Conservation (phyloP, 2,888 invertebrate genomes). For the Ashinkailepas kermadecensis region DNA sequence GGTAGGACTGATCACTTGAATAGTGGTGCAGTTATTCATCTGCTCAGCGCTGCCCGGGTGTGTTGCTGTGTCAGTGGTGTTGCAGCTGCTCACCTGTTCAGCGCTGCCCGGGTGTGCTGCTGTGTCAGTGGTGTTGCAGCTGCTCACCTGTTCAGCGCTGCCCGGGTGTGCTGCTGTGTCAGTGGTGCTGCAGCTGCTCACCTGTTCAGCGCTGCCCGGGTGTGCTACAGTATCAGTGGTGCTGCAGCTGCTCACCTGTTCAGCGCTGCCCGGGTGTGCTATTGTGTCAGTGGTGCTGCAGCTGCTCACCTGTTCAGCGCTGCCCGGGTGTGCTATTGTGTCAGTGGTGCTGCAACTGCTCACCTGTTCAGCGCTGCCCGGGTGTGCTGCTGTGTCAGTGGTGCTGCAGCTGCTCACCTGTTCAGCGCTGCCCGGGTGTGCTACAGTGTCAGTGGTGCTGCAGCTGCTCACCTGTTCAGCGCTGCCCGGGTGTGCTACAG, state of each 20-base stretch:
- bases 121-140: too few species aligned
- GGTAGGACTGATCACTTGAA: neutral
- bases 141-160: too few species aligned
- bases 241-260: constrained; percentile 46
- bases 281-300: too few species aligned
- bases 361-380: constrained; percentile 53
- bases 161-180: constrained; percentile 86
- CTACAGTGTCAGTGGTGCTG: neutral
- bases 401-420: too few species aligned
- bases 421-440: too few species aligned
- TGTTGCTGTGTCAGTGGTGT: too few species aligned
- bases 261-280: constrained; percentile 52
- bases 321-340: too few species aligned
- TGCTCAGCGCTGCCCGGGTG: constrained; percentile 53
- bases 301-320: too few species aligned
- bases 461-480: constrained; percentile 48
- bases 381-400: too few species aligned
- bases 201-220: too few species aligned
- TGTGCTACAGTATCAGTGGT: neutral
- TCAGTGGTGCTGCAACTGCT: constrained; percentile 26
- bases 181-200: too few species aligned
- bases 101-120: constrained; percentile 86
- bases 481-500: constrained; percentile 54
- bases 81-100: constrained; percentile 91
- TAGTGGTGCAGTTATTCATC: constrained; percentile 40